Evolutionary conservation across 2,797 vertebrate genomes (phyloP).

Genomic region (Manis crassicaudata): DNA sequence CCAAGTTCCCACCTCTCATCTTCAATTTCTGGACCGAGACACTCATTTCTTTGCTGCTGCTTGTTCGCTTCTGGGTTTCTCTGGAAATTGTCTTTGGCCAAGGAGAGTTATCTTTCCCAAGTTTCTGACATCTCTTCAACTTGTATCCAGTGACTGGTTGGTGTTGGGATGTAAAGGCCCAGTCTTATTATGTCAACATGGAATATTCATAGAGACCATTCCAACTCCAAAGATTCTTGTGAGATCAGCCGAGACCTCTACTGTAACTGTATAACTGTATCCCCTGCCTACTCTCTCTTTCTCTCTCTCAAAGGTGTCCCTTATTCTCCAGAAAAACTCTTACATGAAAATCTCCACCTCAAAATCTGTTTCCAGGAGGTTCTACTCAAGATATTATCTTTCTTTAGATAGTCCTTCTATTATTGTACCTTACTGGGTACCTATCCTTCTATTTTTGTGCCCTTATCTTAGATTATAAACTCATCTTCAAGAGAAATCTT

Average conservation of each 20-base stretch:
- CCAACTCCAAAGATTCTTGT: neutral
- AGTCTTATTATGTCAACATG: neutral
- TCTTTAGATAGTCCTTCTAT: neutral
- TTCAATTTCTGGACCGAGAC: neutral
- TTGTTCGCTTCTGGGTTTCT: neutral
- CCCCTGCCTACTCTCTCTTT: neutral
- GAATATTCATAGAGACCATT: neutral
- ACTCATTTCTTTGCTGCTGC: neutral
- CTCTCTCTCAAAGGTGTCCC: neutral
- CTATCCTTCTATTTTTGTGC: neutral
- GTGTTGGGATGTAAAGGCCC: neutral
- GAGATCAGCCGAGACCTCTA: neutral
- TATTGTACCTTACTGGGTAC: neutral
- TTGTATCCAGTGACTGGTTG: neutral
- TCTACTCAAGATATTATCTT: neutral
- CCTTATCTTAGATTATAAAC: neutral
- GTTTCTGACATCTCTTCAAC: neutral
- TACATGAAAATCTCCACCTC: neutral
- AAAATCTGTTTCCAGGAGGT: constrained; percentile 21
- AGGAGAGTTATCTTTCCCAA: neutral
- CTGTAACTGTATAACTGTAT: neutral
- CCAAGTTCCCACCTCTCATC: neutral
- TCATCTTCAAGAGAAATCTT: neutral
- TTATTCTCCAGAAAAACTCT: neutral
- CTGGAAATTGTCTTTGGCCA: constrained; percentile 20